Base-by-base conservation (phyloP, 2,113 vertebrate species). In the Pipra filicauda region DNA sequence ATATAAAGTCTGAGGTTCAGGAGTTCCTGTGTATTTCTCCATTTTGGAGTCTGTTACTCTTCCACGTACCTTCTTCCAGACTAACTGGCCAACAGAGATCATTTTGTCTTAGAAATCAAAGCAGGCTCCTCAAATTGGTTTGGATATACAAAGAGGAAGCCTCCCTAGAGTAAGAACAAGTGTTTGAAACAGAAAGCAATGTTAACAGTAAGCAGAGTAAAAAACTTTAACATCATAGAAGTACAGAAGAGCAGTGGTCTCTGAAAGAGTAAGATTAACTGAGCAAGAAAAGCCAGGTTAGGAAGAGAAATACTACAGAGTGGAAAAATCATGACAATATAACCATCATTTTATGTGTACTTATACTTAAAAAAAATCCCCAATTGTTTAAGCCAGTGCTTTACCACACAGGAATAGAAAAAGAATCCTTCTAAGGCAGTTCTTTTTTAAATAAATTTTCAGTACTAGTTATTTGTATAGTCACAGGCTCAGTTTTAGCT, bases 401-500 rank as follows among this genome's bases (percentile, higher is more conserved):
- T 91, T 91, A 83, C 70, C 75, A 81, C 86, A 86, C 70, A 91
- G 46, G 91, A 86, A 85, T 61, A 59, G 82, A 92, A 84, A 92
- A 65, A 92, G 49, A 91, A 89, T 76, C 46, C 24, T 92, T 94
- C 74, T 80, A 91, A 85, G 83, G 80, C 90, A 94, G 64, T 62
- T 93, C 18, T 24, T 93, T 82, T 95, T 90, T 66, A 37, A 61
- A 70, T 88, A 80, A 55, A 17, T 77, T 84, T 87, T 95, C 82
- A 92, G 80, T 97, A 91, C 31, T 80, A 73, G 58, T 86, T 96
- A 94, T 58, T 64, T 91, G 67, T 96, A 89, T 52, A 96, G 83
- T 95, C 84, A 85, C 26, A 94, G 85, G 79, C 93, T 84, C 95
- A 96, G 86, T 88, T 89, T 89, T 86, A 97, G 81, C 82, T 94